Evolutionary conservation across 1,140 invertebrate genomes (phyloP).

Genomic region (Drosophila subpulchrella): DNA sequence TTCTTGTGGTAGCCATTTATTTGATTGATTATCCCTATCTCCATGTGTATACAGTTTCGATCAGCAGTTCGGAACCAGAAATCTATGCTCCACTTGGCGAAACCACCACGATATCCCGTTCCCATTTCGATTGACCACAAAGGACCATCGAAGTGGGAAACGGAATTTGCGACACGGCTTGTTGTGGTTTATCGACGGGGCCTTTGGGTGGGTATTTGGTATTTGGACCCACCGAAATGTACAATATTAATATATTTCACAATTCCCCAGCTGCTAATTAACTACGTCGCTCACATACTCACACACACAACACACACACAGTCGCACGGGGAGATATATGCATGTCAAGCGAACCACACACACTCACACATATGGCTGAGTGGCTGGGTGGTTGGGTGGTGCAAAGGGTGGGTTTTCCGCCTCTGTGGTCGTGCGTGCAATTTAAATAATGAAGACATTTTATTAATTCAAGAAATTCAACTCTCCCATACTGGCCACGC

Average conservation of each 20-base stretch:
- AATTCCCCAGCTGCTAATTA: slow-evolving; percentile 82
- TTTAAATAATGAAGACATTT: slow-evolving; percentile 83
- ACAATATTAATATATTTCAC: slow-evolving; percentile 83
- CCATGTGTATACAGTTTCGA: neutral
- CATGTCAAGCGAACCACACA: slow-evolving; percentile 39
- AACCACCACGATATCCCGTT: neutral
- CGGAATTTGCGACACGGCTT: slow-evolving; percentile 30
- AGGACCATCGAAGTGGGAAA: slow-evolving; percentile 48
- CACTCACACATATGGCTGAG: slow-evolving; percentile 50
- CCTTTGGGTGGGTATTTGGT: neutral
- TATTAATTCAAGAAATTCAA: slow-evolving; percentile 83
- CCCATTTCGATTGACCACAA: slow-evolving; percentile 43
- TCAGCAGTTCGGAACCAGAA: neutral
- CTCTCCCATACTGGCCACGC: slow-evolving; percentile 55
- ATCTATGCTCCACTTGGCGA: slow-evolving; percentile 1
- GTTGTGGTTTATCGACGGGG: slow-evolving; percentile 16
- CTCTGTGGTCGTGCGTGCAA: slow-evolving; percentile 75
- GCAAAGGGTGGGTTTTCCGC: slow-evolving; percentile 20
- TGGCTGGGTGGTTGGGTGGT: slow-evolving; percentile 1
- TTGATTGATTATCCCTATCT: neutral
- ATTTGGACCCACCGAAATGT: slow-evolving; percentile 65
- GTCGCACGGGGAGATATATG: slow-evolving; percentile 20
- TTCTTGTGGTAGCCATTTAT: neutral
- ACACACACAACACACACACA: slow-evolving; percentile 19
- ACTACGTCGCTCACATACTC: slow-evolving; percentile 56